phyloP scores from a whole-genome alignment of 2,888 invertebrate species.

The Ichneumoninae sp. region DNA sequence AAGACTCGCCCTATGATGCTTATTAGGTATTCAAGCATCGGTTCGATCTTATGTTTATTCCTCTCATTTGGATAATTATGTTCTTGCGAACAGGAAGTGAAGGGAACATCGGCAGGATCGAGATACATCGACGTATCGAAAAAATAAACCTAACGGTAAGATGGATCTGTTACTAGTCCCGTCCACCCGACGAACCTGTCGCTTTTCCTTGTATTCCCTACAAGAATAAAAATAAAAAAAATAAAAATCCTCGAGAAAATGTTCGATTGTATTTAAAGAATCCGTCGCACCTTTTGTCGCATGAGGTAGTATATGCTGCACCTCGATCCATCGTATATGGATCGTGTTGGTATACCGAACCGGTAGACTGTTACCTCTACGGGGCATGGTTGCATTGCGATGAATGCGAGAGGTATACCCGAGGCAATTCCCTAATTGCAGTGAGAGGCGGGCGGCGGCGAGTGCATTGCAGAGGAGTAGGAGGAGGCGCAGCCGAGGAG shows the following conservation, averaged over 20 bases:
- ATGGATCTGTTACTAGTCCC: no score
- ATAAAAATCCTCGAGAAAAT: slow-evolving; percentile 1
- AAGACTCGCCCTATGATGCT: slow-evolving; percentile 75
- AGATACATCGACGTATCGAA: not conserved
- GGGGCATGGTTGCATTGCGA: slow-evolving; percentile 75
- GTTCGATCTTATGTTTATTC: slow-evolving; percentile 39
- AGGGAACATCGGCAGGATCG: not conserved
- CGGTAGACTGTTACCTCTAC: slow-evolving; percentile 44
- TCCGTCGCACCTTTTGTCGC: slow-evolving; percentile 42
- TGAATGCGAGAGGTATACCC: slow-evolving; percentile 78
- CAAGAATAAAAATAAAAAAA: not conserved
- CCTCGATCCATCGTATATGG: slow-evolving; percentile 53
- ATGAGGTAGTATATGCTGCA: slow-evolving; percentile 14
- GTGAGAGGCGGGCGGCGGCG: slow-evolving; percentile 68
- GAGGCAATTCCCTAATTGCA: slow-evolving; percentile 80
- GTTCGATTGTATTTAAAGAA: slow-evolving; percentile 62
- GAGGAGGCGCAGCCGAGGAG: slow-evolving; percentile 69
- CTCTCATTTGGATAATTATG: slow-evolving; percentile 13
- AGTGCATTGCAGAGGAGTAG: slow-evolving; percentile 78
- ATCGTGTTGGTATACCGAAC: slow-evolving; percentile 58
- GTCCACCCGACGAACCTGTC: not conserved
- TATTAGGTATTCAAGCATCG: slow-evolving; percentile 73
- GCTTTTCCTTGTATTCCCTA: not conserved
- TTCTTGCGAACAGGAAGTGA: slow-evolving; percentile 1
- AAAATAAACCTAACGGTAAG: not conserved